These are phyloP conservation scores for Suncus etruscus DNA, from an alignment of 2,113 vertebrate species.

Conservation along the genomic window DNA sequence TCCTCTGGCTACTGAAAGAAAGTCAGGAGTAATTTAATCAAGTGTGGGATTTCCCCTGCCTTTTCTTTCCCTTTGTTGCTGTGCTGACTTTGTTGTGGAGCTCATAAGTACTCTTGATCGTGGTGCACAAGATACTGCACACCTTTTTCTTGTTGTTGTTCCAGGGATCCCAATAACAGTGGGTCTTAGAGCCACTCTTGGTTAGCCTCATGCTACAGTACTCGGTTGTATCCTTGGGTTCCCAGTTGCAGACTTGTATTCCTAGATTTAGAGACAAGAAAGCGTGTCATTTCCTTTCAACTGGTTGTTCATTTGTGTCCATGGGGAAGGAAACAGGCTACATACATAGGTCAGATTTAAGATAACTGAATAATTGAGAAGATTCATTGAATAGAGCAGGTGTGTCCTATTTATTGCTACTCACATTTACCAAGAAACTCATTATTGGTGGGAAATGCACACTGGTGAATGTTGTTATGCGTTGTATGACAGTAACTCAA, in stretches of 20 bases:
- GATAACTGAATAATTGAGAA: neutral
- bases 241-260: neutral
- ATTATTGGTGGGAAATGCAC: neutral
- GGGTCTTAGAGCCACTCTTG: too few species aligned
- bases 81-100: too few species aligned
- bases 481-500: too few species aligned
- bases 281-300: conserved; percentile 35
- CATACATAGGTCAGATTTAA: neutral
- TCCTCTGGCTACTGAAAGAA: neutral
- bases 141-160: too few species aligned
- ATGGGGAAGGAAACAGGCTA: neutral
- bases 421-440: conserved; percentile 37
- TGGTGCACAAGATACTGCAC: too few species aligned
- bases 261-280: conserved; percentile 35
- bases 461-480: too few species aligned
- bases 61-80: too few species aligned
- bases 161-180: too few species aligned
- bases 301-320: conserved; percentile 8
- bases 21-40: neutral
- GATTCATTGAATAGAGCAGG: neutral
- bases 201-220: too few species aligned
- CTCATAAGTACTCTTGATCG: too few species aligned
- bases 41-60: neutral
- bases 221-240: too few species aligned
- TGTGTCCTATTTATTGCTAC: neutral